Evolutionary conservation across 2,113 vertebrate genomes (phyloP).

Genomic region (Ploceus nigricollis): DNA sequence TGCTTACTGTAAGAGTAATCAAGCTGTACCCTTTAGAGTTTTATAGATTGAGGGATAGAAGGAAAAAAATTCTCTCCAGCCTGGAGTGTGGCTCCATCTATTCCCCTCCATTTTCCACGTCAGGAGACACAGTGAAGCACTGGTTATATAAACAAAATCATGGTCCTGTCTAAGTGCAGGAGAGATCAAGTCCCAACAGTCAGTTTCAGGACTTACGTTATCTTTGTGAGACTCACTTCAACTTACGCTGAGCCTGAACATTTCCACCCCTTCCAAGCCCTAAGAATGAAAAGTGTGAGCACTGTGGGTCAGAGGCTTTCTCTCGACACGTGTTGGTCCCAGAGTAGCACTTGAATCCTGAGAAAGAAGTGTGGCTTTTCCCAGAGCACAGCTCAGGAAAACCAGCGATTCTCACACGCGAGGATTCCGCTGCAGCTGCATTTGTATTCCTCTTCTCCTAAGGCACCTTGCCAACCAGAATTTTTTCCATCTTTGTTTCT

Average conservation of each 20-base stretch:
- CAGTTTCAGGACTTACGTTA: not conserved
- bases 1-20: constrained; percentile 53
- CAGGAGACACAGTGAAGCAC: not conserved
- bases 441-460: constrained; percentile 34
- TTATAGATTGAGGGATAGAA: constrained; percentile 39
- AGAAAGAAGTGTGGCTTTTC: not conserved
- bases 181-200: not conserved
- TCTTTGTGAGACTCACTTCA: not conserved
- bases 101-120: not conserved
- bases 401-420: not conserved
- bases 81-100: not conserved
- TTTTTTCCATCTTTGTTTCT: constrained; percentile 55
- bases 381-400: not conserved
- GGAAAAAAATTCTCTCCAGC: not conserved
- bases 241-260: not conserved
- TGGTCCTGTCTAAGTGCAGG: not conserved
- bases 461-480: constrained; percentile 46
- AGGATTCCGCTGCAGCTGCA: constrained; percentile 42
- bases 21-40: constrained; percentile 39
- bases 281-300: not conserved
- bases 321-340: not conserved
- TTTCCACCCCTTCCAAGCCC: not conserved
- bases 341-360: not conserved
- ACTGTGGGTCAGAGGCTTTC: not conserved
- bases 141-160: constrained; percentile 23